Percentiles rank a stretch among this genome's conserved stretches.
Conservation (phyloP, 2,797 vertebrate genomes). For the Mycteria americana region DNA sequence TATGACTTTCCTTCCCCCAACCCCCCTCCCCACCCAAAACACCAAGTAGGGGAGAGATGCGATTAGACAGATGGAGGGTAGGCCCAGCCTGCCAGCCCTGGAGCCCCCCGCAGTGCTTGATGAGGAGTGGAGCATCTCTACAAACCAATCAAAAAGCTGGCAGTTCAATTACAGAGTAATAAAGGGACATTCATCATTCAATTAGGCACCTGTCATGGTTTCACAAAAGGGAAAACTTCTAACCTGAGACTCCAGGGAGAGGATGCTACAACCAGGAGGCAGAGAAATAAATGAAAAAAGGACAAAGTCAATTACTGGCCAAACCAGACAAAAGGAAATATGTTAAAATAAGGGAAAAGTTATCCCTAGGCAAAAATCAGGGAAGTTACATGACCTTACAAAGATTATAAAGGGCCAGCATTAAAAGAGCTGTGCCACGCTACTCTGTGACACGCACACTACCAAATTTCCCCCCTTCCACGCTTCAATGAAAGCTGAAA, state of each 20-base stretch:
- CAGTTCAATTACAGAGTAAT: constrained; percentile 96
- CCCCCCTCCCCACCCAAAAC: constrained; percentile 75
- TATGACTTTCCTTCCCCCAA: constrained; percentile 76
- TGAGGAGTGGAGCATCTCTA: constrained; percentile 72
- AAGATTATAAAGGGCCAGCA: constrained; percentile 53
- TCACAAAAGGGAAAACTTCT: constrained; percentile 88
- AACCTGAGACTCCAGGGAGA: constrained; percentile 83
- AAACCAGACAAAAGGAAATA: constrained; percentile 71
- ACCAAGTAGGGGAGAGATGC: constrained; percentile 79
- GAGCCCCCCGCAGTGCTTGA: constrained; percentile 74
- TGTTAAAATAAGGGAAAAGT: constrained; percentile 65
- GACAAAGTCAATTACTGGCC: constrained; percentile 81
- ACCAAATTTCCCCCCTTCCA: constrained; percentile 33
- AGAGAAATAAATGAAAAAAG: constrained; percentile 81
- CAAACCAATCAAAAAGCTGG: constrained; percentile 88
- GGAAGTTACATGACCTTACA: constrained; percentile 59
- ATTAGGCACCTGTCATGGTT: constrained; percentile 97
- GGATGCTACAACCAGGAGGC: constrained; percentile 78
- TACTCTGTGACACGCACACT: background rate
- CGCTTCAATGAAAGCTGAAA: constrained; percentile 33
- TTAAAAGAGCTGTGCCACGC: constrained; percentile 50
- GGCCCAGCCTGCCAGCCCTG: constrained; percentile 82
- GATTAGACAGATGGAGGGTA: constrained; percentile 94
- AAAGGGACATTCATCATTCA: constrained; percentile 99
- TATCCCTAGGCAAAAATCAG: constrained; percentile 70